Evolutionary conservation across 2,888 invertebrate genomes (phyloP).

Genomic region (Epirrhoe tristata): DNA sequence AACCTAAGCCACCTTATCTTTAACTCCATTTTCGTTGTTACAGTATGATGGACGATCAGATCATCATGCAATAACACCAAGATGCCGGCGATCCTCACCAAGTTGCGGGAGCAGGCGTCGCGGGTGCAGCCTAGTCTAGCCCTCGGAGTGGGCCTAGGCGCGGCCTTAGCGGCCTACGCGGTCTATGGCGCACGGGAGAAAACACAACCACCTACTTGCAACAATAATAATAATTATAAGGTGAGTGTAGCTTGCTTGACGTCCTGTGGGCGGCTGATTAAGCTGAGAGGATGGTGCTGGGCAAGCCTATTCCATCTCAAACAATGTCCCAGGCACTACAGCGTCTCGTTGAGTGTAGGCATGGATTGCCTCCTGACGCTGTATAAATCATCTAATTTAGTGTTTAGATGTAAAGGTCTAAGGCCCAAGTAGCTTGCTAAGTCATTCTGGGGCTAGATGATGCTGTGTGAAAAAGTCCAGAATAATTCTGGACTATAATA

Average conservation of each 20-base stretch:
- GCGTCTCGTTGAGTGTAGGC: too few relatives aligned
- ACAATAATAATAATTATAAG: constrained; percentile 81
- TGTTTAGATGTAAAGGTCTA: too few relatives aligned
- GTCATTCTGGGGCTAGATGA: too few relatives aligned
- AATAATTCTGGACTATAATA: too few relatives aligned
- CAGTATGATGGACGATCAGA: constrained; percentile 37
- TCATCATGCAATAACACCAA: constrained; percentile 42
- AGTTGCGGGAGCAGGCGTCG: constrained; percentile 77
- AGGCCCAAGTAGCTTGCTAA: too few relatives aligned
- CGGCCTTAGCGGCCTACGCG: constrained; percentile 77
- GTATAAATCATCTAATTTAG: too few relatives aligned
- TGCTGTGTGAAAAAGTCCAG: too few relatives aligned
- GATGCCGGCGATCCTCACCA: constrained; percentile 81
- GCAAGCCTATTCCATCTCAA: too few relatives aligned
- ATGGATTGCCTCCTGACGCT: too few relatives aligned
- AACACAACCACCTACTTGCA: constrained; percentile 68
- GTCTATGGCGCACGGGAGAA: constrained; percentile 74
- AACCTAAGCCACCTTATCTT: not conserved
- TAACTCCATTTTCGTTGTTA: constrained; percentile 27
- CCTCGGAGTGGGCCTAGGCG: constrained; percentile 76
- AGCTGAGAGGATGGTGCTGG: too few relatives aligned
- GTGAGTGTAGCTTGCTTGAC: constrained; percentile 55
- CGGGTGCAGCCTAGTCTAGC: constrained; percentile 76
- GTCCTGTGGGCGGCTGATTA: too few relatives aligned
- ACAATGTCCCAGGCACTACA: too few relatives aligned